Evolutionary conservation across 2,113 vertebrate species (phyloP).

Genomic region (Brachyhypopomus gauderio): DNA sequence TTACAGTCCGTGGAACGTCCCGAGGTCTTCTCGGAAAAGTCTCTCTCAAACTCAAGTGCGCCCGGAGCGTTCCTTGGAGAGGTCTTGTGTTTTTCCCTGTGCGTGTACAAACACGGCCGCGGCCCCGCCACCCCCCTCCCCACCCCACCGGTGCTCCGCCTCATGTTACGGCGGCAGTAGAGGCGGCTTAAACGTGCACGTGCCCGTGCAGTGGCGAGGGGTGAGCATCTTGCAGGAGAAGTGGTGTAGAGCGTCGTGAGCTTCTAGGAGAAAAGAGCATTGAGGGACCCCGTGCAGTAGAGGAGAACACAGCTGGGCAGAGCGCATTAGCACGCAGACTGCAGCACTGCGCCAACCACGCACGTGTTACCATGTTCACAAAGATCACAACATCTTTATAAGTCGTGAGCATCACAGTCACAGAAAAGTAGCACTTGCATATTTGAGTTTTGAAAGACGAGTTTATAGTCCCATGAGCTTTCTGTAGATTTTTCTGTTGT

Average conservation of each 20-base stretch:
- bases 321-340: too few species aligned
- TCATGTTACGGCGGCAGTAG: slow-evolving; percentile 83
- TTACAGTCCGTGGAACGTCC: slow-evolving; percentile 21
- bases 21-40: slow-evolving; percentile 45
- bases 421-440: slow-evolving; percentile 75
- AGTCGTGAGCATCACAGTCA: too few species aligned
- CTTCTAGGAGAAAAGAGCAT: slow-evolving; percentile 78
- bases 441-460: slow-evolving; percentile 45
- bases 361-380: too few species aligned
- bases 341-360: too few species aligned
- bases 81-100: slow-evolving; percentile 37
- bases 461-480: neutral
- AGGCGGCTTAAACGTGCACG: slow-evolving; percentile 93
- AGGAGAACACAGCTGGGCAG: neutral
- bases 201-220: slow-evolving; percentile 89
- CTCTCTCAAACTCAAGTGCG: slow-evolving; percentile 28
- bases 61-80: slow-evolving; percentile 34
- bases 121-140: neutral
- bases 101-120: neutral
- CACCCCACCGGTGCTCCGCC: slow-evolving; percentile 8
- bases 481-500: slow-evolving; percentile 9
- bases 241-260: slow-evolving; percentile 91
- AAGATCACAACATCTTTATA: too few species aligned
- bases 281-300: slow-evolving; percentile 58
- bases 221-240: slow-evolving; percentile 97